A percentile compares a stretch with the other conserved stretches of the same genome.
Evolutionary conservation across 2,888 invertebrate genomes (phyloP).

Genomic region (Hypolimnas misippus): DNA sequence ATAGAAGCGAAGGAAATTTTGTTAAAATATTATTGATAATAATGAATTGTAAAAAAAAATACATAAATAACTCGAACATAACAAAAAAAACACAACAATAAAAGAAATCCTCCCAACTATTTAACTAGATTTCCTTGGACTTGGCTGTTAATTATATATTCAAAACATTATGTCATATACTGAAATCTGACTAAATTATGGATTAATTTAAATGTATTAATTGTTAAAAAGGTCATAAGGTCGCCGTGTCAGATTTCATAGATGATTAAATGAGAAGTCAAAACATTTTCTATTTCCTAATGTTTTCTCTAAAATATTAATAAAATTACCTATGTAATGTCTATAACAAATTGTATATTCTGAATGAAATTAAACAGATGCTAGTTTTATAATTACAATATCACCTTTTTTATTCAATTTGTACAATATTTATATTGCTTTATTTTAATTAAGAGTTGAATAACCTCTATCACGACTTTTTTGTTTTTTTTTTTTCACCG

Average conservation of each 20-base stretch:
- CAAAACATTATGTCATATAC: conserved; percentile 14
- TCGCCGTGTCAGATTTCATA: conserved; percentile 24
- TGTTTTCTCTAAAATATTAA: not conserved
- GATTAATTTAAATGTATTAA: conserved; percentile 20
- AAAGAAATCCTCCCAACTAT: not conserved
- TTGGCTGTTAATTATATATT: conserved; percentile 15
- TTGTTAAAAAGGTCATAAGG: conserved; percentile 22
- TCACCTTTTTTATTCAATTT: not conserved
- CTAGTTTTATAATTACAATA: too few species aligned
- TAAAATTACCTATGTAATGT: conserved; percentile 7
- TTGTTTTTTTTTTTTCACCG: conserved; percentile 13
- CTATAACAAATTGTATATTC: not conserved
- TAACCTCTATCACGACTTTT: conserved; percentile 3
- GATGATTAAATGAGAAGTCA: not conserved
- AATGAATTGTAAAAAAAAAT: too few species aligned
- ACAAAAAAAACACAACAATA: not conserved
- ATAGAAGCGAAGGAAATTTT: too few species aligned
- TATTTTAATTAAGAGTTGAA: conserved; percentile 15
- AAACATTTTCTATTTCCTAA: not conserved
- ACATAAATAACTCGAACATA: too few species aligned
- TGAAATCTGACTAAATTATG: conserved; percentile 23
- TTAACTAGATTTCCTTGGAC: conserved; percentile 15
- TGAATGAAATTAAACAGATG: too few species aligned
- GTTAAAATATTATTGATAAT: too few species aligned
- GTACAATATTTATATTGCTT: not conserved